Percentiles rank a stretch among this genome's conserved stretches.
Conservation (phyloP, 92 coral and sea anemone genomes). For the Epizoanthus ramosus region DNA sequence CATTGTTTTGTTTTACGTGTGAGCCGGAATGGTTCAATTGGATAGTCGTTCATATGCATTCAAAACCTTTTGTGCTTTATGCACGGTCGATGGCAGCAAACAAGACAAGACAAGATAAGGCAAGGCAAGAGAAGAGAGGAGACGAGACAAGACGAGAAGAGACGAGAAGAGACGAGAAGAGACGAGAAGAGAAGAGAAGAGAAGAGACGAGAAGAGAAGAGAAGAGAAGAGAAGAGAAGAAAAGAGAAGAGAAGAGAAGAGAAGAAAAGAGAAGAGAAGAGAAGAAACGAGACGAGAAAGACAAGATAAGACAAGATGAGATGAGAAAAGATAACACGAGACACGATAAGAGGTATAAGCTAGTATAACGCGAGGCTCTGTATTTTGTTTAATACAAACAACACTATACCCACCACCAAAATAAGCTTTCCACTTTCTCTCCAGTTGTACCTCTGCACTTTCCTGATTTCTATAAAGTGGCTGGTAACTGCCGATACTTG, state of each 20-base stretch:
- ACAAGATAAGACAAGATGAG: not conserved
- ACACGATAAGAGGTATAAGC: too few relatives aligned
- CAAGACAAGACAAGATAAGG: not conserved
- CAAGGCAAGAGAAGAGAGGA: not conserved
- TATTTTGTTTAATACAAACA: too few relatives aligned
- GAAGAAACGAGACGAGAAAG: too few relatives aligned
- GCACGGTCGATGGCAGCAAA: too few relatives aligned
- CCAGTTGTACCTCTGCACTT: constrained; percentile 79
- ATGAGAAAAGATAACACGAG: not conserved
- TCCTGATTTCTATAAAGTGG: constrained; percentile 56
- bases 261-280: not conserved
- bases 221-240: not conserved
- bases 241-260: not conserved
- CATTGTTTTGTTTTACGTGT: too few relatives aligned
- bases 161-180: not conserved
- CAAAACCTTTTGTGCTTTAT: too few relatives aligned
- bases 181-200: not conserved
- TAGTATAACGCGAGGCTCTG: too few relatives aligned
- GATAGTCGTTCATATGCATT: too few relatives aligned
- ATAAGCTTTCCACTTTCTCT: constrained; percentile 90
- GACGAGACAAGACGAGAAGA: not conserved
- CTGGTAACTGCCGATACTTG: constrained; percentile 49
- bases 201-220: not conserved
- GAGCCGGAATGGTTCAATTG: too few relatives aligned
- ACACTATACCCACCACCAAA: constrained; percentile 78